Evolutionary conservation across 2,113 vertebrate genomes (phyloP).

Genomic region (Forbesichthys agassizii): DNA sequence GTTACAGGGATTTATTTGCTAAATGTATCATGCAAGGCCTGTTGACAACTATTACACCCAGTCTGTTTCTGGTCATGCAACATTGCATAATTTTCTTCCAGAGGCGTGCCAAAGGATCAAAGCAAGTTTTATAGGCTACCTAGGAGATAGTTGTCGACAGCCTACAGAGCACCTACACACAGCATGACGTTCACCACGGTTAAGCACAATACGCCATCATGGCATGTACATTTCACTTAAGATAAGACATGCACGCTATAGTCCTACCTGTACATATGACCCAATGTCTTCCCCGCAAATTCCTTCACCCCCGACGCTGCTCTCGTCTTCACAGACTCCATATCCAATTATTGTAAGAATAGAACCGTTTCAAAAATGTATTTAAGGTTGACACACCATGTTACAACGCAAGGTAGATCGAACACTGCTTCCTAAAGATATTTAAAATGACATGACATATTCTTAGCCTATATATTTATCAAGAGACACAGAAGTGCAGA

Average conservation of each 20-base stretch:
- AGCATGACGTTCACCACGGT: background rate
- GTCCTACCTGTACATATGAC: slow-evolving; percentile 94
- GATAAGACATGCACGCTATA: background rate
- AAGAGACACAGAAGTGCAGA: slow-evolving; percentile 34
- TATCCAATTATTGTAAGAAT: slow-evolving; percentile 72
- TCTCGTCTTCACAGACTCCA: slow-evolving; percentile 93
- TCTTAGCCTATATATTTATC: slow-evolving; percentile 18
- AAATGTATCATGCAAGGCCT: slow-evolving; percentile 26
- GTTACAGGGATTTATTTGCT: slow-evolving; percentile 36
- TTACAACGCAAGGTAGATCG: slow-evolving; percentile 73
- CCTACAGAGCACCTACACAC: background rate
- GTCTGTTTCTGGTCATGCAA: slow-evolving; percentile 13
- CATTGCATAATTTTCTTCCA: slow-evolving; percentile 60
- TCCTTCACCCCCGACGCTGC: slow-evolving; percentile 93
- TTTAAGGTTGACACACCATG: slow-evolving; percentile 70
- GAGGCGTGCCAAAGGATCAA: slow-evolving; percentile 56
- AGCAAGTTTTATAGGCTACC: slow-evolving; percentile 26
- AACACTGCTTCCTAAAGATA: slow-evolving; percentile 74
- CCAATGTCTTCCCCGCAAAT: slow-evolving; percentile 94
- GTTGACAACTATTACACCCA: slow-evolving; percentile 15
- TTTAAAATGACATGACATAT: slow-evolving; percentile 34
- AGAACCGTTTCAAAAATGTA: slow-evolving; percentile 45
- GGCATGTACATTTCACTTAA: background rate
- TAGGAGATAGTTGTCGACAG: slow-evolving; percentile 2
- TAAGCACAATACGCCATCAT: background rate